These are phyloP conservation scores for Lasioglossum leucozonium DNA, from an alignment of 2,888 invertebrate genomes.

Conservation along the genomic window DNA sequence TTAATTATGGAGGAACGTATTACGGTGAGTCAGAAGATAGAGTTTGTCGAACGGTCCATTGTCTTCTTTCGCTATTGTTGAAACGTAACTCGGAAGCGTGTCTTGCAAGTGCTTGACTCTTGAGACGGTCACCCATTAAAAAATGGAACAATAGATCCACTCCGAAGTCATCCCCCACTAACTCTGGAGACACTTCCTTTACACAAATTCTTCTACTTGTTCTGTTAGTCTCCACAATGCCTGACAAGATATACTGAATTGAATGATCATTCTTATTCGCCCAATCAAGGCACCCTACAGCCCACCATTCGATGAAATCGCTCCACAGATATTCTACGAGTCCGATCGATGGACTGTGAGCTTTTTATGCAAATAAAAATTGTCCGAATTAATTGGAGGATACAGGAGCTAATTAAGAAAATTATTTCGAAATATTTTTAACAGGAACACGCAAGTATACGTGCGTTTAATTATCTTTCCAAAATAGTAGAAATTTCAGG, in stretches of 20 bases:
- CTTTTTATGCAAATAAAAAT: background rate
- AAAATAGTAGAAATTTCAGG: background rate
- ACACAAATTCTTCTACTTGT: slow-evolving; percentile 12
- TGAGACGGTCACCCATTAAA: slow-evolving; percentile 18
- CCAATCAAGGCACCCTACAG: background rate
- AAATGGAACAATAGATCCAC: slow-evolving; percentile 10
- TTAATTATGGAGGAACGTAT: background rate
- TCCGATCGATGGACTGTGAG: background rate
- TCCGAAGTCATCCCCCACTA: slow-evolving; percentile 5
- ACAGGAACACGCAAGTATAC: background rate
- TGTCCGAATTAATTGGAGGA: no score
- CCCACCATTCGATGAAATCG: background rate
- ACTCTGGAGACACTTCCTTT: slow-evolving; percentile 7
- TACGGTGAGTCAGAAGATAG: background rate
- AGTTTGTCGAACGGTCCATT: slow-evolving; percentile 2
- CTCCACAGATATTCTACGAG: no score
- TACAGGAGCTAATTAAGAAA: no score
- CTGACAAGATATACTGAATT: background rate
- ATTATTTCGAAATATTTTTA: background rate
- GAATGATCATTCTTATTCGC: background rate
- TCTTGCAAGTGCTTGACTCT: slow-evolving; percentile 14
- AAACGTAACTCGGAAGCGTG: slow-evolving; percentile 18
- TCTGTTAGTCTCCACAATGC: background rate
- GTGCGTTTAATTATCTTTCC: background rate
- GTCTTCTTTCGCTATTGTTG: slow-evolving; percentile 15